These are phyloP conservation scores for Heliconius cydno DNA, from an alignment of 2,888 invertebrate genomes.

Conservation along the genomic window DNA sequence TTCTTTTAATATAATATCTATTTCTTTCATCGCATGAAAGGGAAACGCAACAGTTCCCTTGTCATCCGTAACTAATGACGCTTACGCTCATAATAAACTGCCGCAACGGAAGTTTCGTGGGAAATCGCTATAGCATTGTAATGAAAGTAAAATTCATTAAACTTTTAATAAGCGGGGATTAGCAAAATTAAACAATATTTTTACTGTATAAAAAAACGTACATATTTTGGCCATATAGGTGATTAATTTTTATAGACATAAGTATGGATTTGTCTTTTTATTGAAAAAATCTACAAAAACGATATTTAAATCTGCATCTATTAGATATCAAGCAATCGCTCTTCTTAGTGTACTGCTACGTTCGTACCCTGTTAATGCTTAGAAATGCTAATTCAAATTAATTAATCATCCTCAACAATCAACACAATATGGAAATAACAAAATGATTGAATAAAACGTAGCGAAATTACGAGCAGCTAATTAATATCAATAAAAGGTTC, in stretches of 20 bases:
- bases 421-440: slow-evolving; percentile 10
- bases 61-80: slow-evolving; percentile 34
- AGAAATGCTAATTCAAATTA: neutral
- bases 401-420: neutral
- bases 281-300: no score
- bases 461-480: neutral
- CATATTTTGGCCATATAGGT: no score
- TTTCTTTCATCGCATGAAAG: slow-evolving; percentile 27
- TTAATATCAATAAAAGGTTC: neutral
- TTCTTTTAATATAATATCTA: neutral
- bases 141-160: no score
- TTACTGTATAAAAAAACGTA: no score
- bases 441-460: slow-evolving; percentile 8
- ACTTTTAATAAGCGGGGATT: no score
- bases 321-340: no score
- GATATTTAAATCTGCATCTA: no score
- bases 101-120: slow-evolving; percentile 25
- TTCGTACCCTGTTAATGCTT: no score
- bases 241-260: no score
- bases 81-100: slow-evolving; percentile 1
- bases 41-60: slow-evolving; percentile 20
- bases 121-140: neutral
- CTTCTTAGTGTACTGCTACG: no score
- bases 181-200: no score
- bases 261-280: no score